phyloP scores from a whole-genome alignment of 2,113 vertebrate genomes.

The Mungos mungo region DNA sequence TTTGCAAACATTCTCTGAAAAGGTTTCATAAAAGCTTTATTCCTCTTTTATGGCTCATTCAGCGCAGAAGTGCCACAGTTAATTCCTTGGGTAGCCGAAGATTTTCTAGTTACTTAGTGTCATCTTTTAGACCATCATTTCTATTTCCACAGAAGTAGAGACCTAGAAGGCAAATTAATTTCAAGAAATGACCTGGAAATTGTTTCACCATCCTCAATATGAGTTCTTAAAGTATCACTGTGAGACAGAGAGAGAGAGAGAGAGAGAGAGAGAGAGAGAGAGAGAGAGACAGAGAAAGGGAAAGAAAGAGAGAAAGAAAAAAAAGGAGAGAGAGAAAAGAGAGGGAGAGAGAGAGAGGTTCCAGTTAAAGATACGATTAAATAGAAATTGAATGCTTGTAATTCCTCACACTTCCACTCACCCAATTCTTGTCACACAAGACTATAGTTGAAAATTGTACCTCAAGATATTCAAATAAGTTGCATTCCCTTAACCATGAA shows the following conservation, averaged over 20 bases:
- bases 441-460: not conserved
- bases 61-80: not conserved
- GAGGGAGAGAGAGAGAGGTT: not conserved
- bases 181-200: not conserved
- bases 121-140: not conserved
- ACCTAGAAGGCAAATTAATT: not conserved
- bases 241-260: too few species aligned
- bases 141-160: constrained; percentile 23
- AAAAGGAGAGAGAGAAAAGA: not conserved
- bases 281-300: rapidly evolving
- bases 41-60: not conserved
- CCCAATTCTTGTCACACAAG: not conserved
- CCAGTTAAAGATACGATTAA: not conserved
- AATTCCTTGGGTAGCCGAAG: not conserved
- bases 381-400: not conserved
- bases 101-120: constrained; percentile 1
- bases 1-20: not conserved
- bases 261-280: too few species aligned
- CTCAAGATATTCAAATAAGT: not conserved
- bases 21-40: not conserved
- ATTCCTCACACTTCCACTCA: not conserved
- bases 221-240: not conserved
- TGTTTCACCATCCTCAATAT: not conserved
- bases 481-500: not conserved
- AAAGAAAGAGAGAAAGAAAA: not conserved